Evolutionary conservation across 2,797 vertebrate genomes (phyloP), one percentile per base, ranked within the genome.

Genomic region (Rousettus madagascariensis): DNA sequence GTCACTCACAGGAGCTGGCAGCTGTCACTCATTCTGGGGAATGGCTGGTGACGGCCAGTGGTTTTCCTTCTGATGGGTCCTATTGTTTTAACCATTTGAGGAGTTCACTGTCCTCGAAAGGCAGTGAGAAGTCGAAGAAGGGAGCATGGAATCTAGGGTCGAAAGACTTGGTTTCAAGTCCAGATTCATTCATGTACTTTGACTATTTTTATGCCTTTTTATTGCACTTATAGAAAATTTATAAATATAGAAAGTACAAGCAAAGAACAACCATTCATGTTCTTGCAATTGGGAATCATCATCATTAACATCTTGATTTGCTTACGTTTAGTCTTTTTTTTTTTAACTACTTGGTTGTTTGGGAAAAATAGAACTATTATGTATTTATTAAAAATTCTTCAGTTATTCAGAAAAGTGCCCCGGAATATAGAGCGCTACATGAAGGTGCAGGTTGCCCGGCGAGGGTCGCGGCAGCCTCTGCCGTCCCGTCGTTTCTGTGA

Each of bases 211-310:
- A n/a, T 74, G 51, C 22, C 49, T 59, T 90, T 93, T 9, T 33
- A 46, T 53, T 95, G 68, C 66, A 43, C 77, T 86, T 95, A 80
- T 57, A 72, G 51, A 59, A 72, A 66, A 63, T 90, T 90, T 4
- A 72, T 33, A 91, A 93, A 13, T 71, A 36, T 22, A 82, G 53
- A 65, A 66, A 46, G 22, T 24, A 61, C 8, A 43, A n/a, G 41
- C 38, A 74, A 78, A 38, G 13, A 95, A 38, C 3, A 49, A 28
- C 26, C 53, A 30, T 92, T 66, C 19, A 65, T 53, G 63, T 61
- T 90, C 33, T 63, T 63, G 36, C 5, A 66, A 30, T 6, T 65
- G 30, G 63, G 43, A 90, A 68, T 90, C 77, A 61, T 20, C 30
- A 43, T 12, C 49, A 51, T 68, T 63, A 43, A 74, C 24, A 69